phyloP scores from a whole-genome alignment of 2,113 vertebrate genomes.

The Prunella himalayana region DNA sequence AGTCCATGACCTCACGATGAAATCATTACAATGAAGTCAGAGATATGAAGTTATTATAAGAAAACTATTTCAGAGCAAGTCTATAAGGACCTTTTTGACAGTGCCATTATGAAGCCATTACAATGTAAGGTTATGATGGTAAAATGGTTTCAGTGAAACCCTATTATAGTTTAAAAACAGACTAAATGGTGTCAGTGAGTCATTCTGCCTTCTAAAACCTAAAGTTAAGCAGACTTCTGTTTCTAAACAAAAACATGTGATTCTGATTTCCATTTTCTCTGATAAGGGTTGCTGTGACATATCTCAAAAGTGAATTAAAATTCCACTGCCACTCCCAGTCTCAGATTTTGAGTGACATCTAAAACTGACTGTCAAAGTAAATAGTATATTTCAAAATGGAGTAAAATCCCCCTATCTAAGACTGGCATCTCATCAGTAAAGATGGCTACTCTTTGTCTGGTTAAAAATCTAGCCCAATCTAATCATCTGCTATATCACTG shows the following conservation, averaged over 20 bases:
- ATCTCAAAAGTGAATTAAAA: constrained; percentile 21
- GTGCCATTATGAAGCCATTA: constrained; percentile 22
- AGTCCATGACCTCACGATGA: constrained; percentile 46
- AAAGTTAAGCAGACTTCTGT: background rate
- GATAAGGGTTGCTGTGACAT: background rate
- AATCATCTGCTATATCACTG: background rate
- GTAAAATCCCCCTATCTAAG: background rate
- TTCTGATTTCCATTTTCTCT: background rate
- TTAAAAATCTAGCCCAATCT: background rate
- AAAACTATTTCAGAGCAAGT: constrained; percentile 36
- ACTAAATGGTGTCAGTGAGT: constrained; percentile 17
- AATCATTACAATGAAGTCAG: constrained; percentile 52
- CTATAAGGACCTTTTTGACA: constrained; percentile 1
- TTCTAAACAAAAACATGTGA: constrained; percentile 1
- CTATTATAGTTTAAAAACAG: constrained; percentile 17
- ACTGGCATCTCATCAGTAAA: background rate
- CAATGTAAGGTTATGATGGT: constrained; percentile 21
- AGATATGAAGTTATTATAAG: constrained; percentile 45
- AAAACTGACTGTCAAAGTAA: background rate
- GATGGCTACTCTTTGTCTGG: background rate
- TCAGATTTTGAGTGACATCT: constrained; percentile 2
- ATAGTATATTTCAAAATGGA: background rate
- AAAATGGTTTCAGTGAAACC: constrained; percentile 29
- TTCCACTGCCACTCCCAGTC: background rate
- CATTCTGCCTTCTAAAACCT: background rate